Percentiles rank a stretch among this genome's conserved stretches.
Evolutionary conservation across 2,113 vertebrate genomes (phyloP).

Genomic region (Cricetomys ansorgei): DNA sequence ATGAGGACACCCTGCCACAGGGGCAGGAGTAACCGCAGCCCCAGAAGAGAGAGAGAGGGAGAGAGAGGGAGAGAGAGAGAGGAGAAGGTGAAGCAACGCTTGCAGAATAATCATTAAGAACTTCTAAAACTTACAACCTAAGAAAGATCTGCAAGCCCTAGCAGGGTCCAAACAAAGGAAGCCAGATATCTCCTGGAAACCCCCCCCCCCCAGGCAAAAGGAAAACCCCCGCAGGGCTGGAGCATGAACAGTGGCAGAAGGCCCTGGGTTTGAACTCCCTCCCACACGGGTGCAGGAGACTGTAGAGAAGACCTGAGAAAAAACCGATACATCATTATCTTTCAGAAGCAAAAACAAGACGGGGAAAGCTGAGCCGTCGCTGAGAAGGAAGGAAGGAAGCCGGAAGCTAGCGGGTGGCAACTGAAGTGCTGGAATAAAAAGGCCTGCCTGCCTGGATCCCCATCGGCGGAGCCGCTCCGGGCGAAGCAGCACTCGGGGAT

Average conservation of each 20-base stretch:
- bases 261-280: neutral
- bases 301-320: accelerated
- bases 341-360: neutral
- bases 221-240: neutral
- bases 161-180: neutral
- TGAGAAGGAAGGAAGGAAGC: neutral
- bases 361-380: neutral
- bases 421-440: neutral
- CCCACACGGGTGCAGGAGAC: too few species aligned
- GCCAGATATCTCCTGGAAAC: accelerated
- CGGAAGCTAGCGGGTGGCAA: accelerated
- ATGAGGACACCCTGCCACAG: too few species aligned
- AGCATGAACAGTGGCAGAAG: too few species aligned
- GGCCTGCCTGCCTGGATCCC: neutral
- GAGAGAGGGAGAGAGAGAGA: neutral
- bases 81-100: accelerated
- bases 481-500: neutral
- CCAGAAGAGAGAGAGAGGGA: neutral
- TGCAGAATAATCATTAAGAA: accelerated
- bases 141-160: neutral
- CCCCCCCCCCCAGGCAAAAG: too few species aligned
- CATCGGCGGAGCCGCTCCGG: accelerated
- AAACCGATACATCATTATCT: accelerated
- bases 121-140: neutral
- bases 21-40: neutral